Evolutionary conservation across 2,113 vertebrate species (phyloP).

Genomic region (Hipposideros armiger): DNA sequence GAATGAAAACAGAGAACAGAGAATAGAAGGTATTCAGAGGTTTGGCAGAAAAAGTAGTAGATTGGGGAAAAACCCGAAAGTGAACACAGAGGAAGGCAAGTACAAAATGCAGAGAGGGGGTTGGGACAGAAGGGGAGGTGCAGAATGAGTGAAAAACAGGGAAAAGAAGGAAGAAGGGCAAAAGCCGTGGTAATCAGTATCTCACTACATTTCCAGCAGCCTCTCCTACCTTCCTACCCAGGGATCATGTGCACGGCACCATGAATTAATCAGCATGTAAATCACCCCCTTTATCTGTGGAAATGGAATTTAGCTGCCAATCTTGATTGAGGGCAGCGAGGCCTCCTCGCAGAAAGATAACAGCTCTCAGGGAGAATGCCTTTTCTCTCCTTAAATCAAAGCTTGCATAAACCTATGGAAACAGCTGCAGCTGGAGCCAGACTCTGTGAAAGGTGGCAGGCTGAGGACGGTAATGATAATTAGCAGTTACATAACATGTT

Average conservation of each 20-base stretch:
- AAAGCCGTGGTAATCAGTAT: not conserved
- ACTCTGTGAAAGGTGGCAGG: conserved; percentile 73
- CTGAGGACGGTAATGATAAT: conserved; percentile 78
- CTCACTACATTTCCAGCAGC: conserved; percentile 46
- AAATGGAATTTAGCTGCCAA: conserved; percentile 81
- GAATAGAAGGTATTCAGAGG: not conserved
- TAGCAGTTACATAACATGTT: conserved; percentile 84
- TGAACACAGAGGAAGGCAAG: not conserved
- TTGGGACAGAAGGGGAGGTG: not conserved
- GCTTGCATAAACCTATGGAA: conserved; percentile 60
- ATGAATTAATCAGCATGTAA: conserved; percentile 78
- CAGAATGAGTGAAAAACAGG: not conserved
- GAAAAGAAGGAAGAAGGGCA: not conserved
- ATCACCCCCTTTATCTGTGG: conserved; percentile 70
- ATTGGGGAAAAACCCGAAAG: not conserved
- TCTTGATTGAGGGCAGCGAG: conserved; percentile 67
- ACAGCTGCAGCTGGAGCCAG: conserved; percentile 76
- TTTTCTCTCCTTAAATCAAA: conserved; percentile 77
- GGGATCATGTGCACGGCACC: not conserved
- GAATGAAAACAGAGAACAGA: not conserved
- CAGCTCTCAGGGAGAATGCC: conserved; percentile 59
- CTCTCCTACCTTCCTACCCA: conserved; percentile 27
- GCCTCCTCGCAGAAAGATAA: conserved; percentile 72
- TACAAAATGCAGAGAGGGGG: not conserved
- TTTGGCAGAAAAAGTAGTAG: not conserved